Evolutionary conservation across 2,113 vertebrate species (phyloP).

Genomic region (Sorex araneus): DNA sequence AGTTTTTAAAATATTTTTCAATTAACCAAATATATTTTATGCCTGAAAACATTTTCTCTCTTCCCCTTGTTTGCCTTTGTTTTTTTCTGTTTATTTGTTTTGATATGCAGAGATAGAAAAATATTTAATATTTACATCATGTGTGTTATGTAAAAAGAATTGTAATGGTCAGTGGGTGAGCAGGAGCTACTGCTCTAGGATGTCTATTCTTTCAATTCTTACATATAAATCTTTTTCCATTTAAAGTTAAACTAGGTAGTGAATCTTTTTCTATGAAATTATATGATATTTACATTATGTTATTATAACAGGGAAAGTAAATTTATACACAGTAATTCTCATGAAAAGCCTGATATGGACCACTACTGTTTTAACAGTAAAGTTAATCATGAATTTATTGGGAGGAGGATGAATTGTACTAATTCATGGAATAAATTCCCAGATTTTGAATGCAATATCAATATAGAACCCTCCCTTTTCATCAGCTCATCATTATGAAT

Average conservation of each 20-base stretch:
- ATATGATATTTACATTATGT: background rate
- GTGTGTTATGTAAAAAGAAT: too few species aligned
- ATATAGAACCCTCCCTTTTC: background rate
- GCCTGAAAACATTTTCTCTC: too few species aligned
- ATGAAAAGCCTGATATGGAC: conserved; percentile 1
- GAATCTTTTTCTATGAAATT: background rate
- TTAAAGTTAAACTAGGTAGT: background rate
- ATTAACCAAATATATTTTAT: too few species aligned
- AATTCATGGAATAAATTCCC: conserved; percentile 29
- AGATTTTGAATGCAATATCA: conserved; percentile 11
- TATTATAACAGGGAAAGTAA: conserved; percentile 2
- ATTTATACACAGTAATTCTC: conserved; percentile 6
- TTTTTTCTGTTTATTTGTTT: too few species aligned
- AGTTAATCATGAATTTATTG: conserved; percentile 41
- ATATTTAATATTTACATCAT: too few species aligned
- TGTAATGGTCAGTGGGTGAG: too few species aligned
- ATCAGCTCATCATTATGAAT: conserved; percentile 9
- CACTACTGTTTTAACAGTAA: background rate
- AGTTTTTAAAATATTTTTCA: too few species aligned
- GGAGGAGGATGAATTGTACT: conserved; percentile 11
- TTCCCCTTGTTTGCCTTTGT: too few species aligned
- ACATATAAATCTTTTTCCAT: background rate
- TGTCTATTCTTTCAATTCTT: too few species aligned
- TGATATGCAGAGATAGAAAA: too few species aligned
- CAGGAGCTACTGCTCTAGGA: too few species aligned